These are phyloP conservation scores for Chromobotia macracanthus DNA, from an alignment of 2,797 vertebrate genomes.

Conservation along the genomic window DNA sequence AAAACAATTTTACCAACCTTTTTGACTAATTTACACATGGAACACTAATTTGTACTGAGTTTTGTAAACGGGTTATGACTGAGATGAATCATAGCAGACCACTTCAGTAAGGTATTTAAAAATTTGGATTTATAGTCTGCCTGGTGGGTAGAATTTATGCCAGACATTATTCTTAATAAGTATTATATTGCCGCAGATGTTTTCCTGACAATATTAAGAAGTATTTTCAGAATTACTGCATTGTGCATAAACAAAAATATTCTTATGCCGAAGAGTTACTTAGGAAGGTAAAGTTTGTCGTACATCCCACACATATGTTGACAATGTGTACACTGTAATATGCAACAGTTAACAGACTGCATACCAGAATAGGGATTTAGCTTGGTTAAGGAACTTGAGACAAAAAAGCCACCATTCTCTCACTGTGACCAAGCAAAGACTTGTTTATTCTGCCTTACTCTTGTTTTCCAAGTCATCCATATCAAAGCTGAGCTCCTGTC, in stretches of 20 bases:
- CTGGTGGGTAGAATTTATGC: slow-evolving; percentile 10
- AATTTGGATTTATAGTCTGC: slow-evolving; percentile 29
- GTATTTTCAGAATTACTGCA: neutral
- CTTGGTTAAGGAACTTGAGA: neutral
- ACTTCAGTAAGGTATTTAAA: neutral
- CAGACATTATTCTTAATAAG: slow-evolving; percentile 25
- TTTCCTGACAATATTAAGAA: slow-evolving; percentile 23
- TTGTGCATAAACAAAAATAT: neutral
- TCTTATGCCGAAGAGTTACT: neutral
- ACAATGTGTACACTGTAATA: neutral
- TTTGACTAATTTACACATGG: slow-evolving; percentile 21
- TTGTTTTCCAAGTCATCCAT: slow-evolving; percentile 40
- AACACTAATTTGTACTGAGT: slow-evolving; percentile 26
- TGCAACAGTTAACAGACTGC: neutral
- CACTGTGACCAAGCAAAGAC: slow-evolving; percentile 32
- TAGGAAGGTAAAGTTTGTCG: neutral
- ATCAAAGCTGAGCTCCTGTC: slow-evolving; percentile 38
- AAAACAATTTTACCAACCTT: slow-evolving; percentile 16
- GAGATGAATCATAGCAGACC: slow-evolving; percentile 26
- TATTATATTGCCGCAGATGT: slow-evolving; percentile 22
- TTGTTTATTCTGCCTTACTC: slow-evolving; percentile 33
- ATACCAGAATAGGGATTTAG: slow-evolving; percentile 10
- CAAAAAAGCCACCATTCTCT: slow-evolving; percentile 4
- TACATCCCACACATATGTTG: neutral
- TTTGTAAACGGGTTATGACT: slow-evolving; percentile 28